A percentile compares a stretch with the other conserved stretches of the same genome.
phyloP scores from a whole-genome alignment of 2,113 vertebrate species.

The Falcunculus frontatus region DNA sequence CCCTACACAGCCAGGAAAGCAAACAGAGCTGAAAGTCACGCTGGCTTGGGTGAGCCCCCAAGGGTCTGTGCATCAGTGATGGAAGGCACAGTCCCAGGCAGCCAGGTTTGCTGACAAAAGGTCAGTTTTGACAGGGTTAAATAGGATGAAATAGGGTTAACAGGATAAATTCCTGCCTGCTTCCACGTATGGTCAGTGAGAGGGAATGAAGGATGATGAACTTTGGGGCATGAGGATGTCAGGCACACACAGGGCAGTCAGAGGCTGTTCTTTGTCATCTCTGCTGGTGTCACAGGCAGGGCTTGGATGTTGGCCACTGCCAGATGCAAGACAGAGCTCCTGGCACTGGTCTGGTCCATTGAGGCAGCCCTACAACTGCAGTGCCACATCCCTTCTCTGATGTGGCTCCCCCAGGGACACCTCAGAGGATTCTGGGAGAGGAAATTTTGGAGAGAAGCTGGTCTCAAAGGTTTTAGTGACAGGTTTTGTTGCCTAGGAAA shows the following conservation, averaged over 20 bases:
- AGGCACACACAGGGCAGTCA: neutral
- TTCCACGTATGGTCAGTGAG: fast-evolving
- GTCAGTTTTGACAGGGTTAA: neutral
- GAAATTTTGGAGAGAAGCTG: neutral
- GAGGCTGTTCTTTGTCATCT: neutral
- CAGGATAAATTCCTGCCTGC: neutral
- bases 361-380: neutral
- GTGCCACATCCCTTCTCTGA: neutral
- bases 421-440: neutral
- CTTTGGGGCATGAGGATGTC: fast-evolving
- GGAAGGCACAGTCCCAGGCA: neutral
- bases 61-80: neutral
- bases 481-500: neutral
- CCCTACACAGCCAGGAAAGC: neutral
- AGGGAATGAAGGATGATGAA: too few species aligned
- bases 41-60: neutral
- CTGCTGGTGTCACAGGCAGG: neutral
- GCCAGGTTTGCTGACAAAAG: neutral
- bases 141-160: neutral
- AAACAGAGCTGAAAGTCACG: neutral
- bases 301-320: neutral
- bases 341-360: fast-evolving
- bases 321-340: neutral
- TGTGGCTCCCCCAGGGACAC: neutral
- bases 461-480: fast-evolving